phyloP scores from a whole-genome alignment of 2,888 invertebrate species.

The Yponomeuta cagnagella region DNA sequence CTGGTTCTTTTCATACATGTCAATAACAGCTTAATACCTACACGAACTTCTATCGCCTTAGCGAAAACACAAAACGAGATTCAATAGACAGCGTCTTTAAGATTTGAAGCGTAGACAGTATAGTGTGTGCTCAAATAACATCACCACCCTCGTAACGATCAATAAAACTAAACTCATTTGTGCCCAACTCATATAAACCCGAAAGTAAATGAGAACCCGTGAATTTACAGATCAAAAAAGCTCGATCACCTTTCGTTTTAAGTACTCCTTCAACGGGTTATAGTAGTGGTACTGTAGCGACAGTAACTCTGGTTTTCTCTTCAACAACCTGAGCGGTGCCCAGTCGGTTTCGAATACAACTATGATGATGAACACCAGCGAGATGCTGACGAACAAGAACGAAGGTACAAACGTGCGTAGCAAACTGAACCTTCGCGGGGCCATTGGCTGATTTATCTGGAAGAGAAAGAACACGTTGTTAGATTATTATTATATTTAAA shows the following conservation, averaged over 20 bases:
- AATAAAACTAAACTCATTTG: background rate
- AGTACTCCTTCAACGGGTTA: constrained; percentile 86
- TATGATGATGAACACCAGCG: constrained; percentile 80
- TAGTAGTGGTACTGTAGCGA: constrained; percentile 87
- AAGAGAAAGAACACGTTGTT: background rate
- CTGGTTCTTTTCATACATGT: background rate
- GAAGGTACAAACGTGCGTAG: constrained; percentile 86
- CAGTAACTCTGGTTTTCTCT: constrained; percentile 85
- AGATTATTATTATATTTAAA: background rate
- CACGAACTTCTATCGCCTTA: background rate
- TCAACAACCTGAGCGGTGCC: constrained; percentile 79
- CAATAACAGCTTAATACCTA: background rate
- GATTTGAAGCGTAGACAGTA: background rate
- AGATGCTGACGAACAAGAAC: constrained; percentile 82
- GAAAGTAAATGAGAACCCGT: background rate
- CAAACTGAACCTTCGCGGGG: constrained; percentile 75
- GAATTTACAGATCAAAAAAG: constrained; percentile 71
- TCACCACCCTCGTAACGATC: background rate
- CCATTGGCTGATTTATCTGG: constrained; percentile 30
- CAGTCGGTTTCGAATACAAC: constrained; percentile 87
- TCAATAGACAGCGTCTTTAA: background rate
- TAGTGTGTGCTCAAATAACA: background rate
- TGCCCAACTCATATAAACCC: background rate
- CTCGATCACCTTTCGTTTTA: constrained; percentile 78
- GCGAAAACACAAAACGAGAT: constrained; percentile 1